These are phyloP conservation scores for Pterostichus niger DNA, from an alignment of 2,888 invertebrate genomes.

Conservation along the genomic window DNA sequence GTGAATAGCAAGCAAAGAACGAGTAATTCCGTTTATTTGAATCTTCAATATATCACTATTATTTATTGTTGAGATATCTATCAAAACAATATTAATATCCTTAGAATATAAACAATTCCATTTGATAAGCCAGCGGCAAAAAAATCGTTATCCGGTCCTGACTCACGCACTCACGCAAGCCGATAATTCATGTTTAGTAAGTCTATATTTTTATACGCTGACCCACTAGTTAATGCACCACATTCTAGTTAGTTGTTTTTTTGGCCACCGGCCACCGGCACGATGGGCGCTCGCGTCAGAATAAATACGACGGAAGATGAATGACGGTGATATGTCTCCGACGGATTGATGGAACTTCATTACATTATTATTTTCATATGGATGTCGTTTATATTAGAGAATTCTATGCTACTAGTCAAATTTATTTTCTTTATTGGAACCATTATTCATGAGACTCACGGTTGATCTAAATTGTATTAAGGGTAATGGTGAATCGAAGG, in stretches of 20 bases:
- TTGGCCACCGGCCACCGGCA: slow-evolving; percentile 7
- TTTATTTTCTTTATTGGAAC: slow-evolving; percentile 38
- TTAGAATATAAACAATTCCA: too few relatives aligned
- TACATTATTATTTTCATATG: slow-evolving; percentile 44
- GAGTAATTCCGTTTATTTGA: too few relatives aligned
- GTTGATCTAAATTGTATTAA: slow-evolving; percentile 17
- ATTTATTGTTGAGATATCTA: too few relatives aligned
- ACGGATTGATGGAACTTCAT: slow-evolving; percentile 47
- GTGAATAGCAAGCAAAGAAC: too few relatives aligned
- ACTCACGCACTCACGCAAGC: slow-evolving; percentile 27
- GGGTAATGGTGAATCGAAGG: slow-evolving; percentile 1
- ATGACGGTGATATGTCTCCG: slow-evolving; percentile 44
- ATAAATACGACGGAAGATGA: slow-evolving; percentile 35
- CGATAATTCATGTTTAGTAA: slow-evolving; percentile 54
- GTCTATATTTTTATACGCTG: slow-evolving; percentile 44
- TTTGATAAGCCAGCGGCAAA: background rate
- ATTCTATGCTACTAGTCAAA: slow-evolving; percentile 44
- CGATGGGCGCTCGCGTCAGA: background rate
- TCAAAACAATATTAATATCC: too few relatives aligned
- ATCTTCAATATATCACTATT: too few relatives aligned
- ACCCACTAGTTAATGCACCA: slow-evolving; percentile 34
- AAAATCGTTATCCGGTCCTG: slow-evolving; percentile 15
- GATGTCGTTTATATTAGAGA: slow-evolving; percentile 33
- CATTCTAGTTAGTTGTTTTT: slow-evolving; percentile 32
- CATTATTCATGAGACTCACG: slow-evolving; percentile 7